Evolutionary conservation across 1,140 invertebrate genomes (phyloP), one percentile per base, ranked within the genome.

Genomic region (Caenorhabditis brenneri): DNA sequence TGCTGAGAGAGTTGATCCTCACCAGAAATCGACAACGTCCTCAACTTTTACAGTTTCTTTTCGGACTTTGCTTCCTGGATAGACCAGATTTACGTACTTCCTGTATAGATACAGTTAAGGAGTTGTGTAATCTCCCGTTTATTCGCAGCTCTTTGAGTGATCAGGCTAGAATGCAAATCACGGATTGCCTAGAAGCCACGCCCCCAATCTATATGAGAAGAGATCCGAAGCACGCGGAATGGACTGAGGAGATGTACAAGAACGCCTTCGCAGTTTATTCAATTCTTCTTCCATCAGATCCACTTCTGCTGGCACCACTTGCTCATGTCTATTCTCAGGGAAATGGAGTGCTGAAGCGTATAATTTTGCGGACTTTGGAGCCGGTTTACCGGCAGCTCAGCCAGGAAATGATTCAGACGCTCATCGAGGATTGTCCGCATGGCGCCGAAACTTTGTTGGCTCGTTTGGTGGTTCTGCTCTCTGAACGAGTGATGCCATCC

Each of bases 21-120:
- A 89, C 90, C 22, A 39, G 89, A 51, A 84, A 85, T 46, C 48
- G 87, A 55, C 91, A 91, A 65, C 78, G 89, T 33, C 53, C 86
- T 10, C 89, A 90, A 46, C 82, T 90, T 2, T 74, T 91, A 2
- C 85, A 81, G 69, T 81, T 91, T 22, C 79, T 91, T 15, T 84
- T 88, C 9, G 81, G 86, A n/a, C 88, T 88, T 19, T 24, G n/a
- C 19, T 85, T 85, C 48, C 16, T 74, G 12, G 82, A 79, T 19
- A 19, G 49, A 7, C 36, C 60, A 27, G 65, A 83, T 33, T 12
- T 95, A 4, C 92, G 96, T 27, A 94, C 95, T n/a, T 92, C 93
- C 78, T 94, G 95, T 0, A 93, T 97, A n/a, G 92, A 93, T 58
- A 93, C 94, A 53, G 92, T 95, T 0, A 93, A 96, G 19, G 93